Conservation (phyloP, 35 echinoderm and acorn worm genomes). For the Nesometra sesokonis region DNA sequence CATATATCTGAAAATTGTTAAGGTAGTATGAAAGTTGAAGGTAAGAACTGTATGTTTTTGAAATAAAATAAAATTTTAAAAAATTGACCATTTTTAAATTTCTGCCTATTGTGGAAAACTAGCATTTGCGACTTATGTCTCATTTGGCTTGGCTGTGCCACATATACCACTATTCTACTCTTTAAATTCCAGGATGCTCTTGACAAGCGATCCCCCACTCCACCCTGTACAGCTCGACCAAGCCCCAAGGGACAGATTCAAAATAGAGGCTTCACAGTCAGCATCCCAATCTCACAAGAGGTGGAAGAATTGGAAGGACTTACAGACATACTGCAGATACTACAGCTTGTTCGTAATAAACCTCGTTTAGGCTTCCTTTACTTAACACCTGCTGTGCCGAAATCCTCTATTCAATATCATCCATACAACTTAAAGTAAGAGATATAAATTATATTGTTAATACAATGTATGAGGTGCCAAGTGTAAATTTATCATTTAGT, state of each 20-base stretch:
- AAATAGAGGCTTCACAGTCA: slow-evolving; percentile 26
- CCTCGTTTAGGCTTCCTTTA: slow-evolving; percentile 85
- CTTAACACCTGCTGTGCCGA: slow-evolving; percentile 85
- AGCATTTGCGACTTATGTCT: no score
- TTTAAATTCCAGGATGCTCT: slow-evolving; percentile 3
- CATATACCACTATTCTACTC: no score
- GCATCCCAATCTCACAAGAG: slow-evolving; percentile 31
- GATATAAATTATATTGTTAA: neutral
- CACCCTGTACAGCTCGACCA: slow-evolving; percentile 52
- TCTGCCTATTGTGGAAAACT: no score
- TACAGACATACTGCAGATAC: slow-evolving; percentile 69
- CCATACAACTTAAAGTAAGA: slow-evolving; percentile 94
- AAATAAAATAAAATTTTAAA: no score
- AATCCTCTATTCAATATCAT: slow-evolving; percentile 88
- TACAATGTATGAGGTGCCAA: no score
- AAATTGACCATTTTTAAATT: no score
- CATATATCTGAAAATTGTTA: no score
- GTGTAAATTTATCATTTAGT: no score
- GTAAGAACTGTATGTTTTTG: no score
- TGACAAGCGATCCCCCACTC: slow-evolving; percentile 64
- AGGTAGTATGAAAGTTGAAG: no score
- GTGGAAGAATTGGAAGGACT: slow-evolving; percentile 53
- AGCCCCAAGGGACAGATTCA: slow-evolving; percentile 21
- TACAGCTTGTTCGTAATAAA: slow-evolving; percentile 56
- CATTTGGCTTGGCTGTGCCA: no score